Percentiles rank a stretch among this genome's conserved stretches.
These are phyloP conservation scores for Dasypolia templi DNA, from an alignment of 2,888 invertebrate genomes.

Conservation along the genomic window DNA sequence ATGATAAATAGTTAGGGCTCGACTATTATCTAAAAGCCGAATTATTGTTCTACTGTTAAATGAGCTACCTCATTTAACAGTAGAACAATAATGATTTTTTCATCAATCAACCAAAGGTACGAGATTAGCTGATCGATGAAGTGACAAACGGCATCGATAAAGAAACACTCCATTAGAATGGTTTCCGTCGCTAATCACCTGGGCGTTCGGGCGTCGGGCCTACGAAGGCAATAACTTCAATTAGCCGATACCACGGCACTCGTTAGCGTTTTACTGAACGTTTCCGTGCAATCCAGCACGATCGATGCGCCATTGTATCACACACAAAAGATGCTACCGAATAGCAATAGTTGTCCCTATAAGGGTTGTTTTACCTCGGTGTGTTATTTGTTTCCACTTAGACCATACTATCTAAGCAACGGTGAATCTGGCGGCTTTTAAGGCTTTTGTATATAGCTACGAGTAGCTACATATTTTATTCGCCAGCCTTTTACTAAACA, in stretches of 20 bases:
- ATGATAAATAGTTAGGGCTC: slow-evolving; percentile 34
- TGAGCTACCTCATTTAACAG: too few species aligned
- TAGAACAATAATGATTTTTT: too few species aligned
- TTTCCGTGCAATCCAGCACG: slow-evolving; percentile 82
- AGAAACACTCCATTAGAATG: slow-evolving; percentile 78
- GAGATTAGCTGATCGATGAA: slow-evolving; percentile 77
- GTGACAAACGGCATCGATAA: slow-evolving; percentile 75
- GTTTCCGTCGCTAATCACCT: slow-evolving; percentile 75
- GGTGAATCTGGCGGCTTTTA: slow-evolving; percentile 66
- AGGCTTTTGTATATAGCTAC: slow-evolving; percentile 49
- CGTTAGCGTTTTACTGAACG: slow-evolving; percentile 83
- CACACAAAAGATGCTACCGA: slow-evolving; percentile 86
- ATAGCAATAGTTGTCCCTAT: slow-evolving; percentile 83
- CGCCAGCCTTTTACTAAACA: slow-evolving; percentile 33
- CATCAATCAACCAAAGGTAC: slow-evolving; percentile 47
- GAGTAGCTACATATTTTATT: slow-evolving; percentile 46
- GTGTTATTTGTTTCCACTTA: slow-evolving; percentile 85
- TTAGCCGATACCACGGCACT: slow-evolving; percentile 79
- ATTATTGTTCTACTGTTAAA: neutral
- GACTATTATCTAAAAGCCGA: slow-evolving; percentile 11
- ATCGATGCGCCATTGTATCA: slow-evolving; percentile 87
- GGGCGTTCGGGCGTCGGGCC: slow-evolving; percentile 59
- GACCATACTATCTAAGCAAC: slow-evolving; percentile 65
- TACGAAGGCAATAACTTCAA: slow-evolving; percentile 83
- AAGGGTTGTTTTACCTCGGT: slow-evolving; percentile 79